These are phyloP conservation scores for Gymnodraco acuticeps DNA, from an alignment of 2,797 vertebrate genomes.

Conservation along the genomic window DNA sequence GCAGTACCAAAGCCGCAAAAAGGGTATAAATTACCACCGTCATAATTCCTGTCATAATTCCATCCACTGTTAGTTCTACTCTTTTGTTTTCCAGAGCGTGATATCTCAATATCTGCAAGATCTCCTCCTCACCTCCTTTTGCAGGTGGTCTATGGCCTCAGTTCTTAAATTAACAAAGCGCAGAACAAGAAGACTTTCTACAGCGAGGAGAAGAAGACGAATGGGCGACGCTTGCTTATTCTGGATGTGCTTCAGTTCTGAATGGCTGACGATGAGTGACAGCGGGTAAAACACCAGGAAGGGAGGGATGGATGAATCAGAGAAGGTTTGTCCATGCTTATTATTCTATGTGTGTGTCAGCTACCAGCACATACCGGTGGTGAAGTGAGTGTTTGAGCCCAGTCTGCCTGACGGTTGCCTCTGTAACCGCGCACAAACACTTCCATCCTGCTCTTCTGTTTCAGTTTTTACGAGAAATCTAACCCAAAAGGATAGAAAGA, in stretches of 20 bases:
- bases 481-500: not conserved
- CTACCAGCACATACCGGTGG: constrained; percentile 60
- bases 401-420: constrained; percentile 13
- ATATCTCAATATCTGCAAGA: constrained; percentile 7
- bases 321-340: constrained; percentile 36
- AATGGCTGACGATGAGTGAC: constrained; percentile 51
- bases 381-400: constrained; percentile 23
- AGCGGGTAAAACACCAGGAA: constrained; percentile 44
- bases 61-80: not conserved
- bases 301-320: constrained; percentile 57
- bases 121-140: constrained; percentile 2
- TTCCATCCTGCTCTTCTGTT: not conserved
- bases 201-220: constrained; percentile 5
- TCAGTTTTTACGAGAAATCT: not conserved
- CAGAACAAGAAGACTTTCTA: constrained; percentile 5
- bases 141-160: constrained; percentile 26
- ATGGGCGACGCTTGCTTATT: constrained; percentile 19
- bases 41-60: constrained; percentile 13
- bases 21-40: not conserved
- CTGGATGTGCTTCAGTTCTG: constrained; percentile 44
- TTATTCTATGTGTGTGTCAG: constrained; percentile 54
- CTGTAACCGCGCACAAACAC: constrained; percentile 15
- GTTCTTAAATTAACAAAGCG: not conserved
- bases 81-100: constrained; percentile 1
- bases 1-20: not conserved